Base-by-base conservation (phyloP, 2,888 invertebrate species). In the Sinelater perroti region DNA sequence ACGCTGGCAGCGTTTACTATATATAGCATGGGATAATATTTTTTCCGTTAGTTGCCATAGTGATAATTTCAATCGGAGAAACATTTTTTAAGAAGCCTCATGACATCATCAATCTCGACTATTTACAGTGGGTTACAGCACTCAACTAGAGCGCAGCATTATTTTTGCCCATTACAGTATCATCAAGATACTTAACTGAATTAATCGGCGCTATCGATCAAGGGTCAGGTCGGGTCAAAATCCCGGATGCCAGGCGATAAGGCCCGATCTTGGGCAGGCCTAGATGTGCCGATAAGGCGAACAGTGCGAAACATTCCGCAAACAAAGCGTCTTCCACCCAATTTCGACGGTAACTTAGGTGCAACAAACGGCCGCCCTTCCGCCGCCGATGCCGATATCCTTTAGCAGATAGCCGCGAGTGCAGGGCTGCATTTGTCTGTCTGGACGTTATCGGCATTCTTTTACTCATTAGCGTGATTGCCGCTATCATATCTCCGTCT, bases 401-500 rank as follows among this genome's bases (percentile, higher is more conserved):
- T 50, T 50, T 52, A 42, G 20, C 2, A 26, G 50, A 36, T 50
- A 44, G 13, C 16, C 24, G 44, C 11, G 44, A 52, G 44, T 44
- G 30, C 44, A 44, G 31, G 16, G 33, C 33, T 33, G 44, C 33
- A 52, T 50, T 42, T 44, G 44, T 40, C 52, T 44, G 52, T 30
- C 35, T 36, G 47, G 30, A 13, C 31, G 33, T 52, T 52, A 52
- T 51, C 52, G 30, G 52, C 40, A 52, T 44, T 51, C 40, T 33
- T 40, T 42, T 40, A 52, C 44, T 52, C 52, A 52, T 52, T 52
- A 52, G 44, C 20, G 52, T 52, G 52, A 52, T 52, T 31, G 44
- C 31, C 21, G 10, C 24, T 52, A 52, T 52, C 52, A 44, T 44
- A 52, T 52, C 52, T 52, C 18, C 5, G 17, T 31, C 40, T 38